Base-by-base conservation (phyloP, 2,113 vertebrate species). In the Syngnathoides biaculeatus region DNA sequence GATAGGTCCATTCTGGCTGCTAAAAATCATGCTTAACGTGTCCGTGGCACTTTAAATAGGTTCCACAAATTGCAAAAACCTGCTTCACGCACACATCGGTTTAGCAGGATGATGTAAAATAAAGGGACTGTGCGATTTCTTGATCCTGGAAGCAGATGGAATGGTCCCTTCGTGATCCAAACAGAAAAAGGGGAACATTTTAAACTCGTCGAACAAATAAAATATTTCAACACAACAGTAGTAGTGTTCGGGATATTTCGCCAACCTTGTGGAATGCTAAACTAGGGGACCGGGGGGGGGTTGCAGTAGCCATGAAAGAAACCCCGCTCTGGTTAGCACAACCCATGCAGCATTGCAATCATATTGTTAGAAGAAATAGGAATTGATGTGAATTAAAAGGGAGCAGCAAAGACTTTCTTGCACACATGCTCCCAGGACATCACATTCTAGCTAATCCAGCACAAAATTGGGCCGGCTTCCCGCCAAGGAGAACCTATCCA, bases 401-500 rank as follows among this genome's bases (percentile, higher is more conserved):
- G 35, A 40, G 56, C n/a, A 52, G 13, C 35, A 50, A 80, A 62
- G 71, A 63, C 42, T 67, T 59, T 57, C 57, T 69, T 80, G 61
- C 61, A 73, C 65, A 83, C 78, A 67, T 69, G 50, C 68, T 65
- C 74, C 79, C 65, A 5, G 22, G 81, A 78, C 62, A 63, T 52
- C 57, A 72, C n/a, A 74, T 75, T 71, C 66, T 60, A 83, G 74
- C 79, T 84, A 85, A 82, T 66, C 79, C 74, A 79, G 82, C 63
- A 74, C 82, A 80, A 74, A 75, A 73, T 74, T 84, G 79, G 64
- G 69, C 73, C 50, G n/a, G 60, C 69, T 75, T 73, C 75, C 71
- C 61, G 73, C 78, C 67, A 72, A 84, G 62, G 66, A 67, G 75
- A 87, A 86, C 71, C 74, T 63, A 85, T 88, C 87, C 85, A 87